Conservation (phyloP, 2,888 invertebrate genomes). For the Slavum lentiscoides region DNA sequence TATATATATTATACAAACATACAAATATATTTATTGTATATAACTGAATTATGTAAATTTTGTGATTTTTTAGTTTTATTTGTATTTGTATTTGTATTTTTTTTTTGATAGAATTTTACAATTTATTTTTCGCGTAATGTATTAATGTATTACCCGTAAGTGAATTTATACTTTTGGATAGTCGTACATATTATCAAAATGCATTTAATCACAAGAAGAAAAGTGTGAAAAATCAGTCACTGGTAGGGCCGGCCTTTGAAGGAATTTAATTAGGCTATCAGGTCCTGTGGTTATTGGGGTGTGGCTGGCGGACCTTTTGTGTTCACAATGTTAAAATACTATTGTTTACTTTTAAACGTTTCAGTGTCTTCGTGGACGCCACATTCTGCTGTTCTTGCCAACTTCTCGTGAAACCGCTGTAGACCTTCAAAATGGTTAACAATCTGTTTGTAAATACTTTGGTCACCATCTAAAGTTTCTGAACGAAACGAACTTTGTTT, state of each 20-base stretch:
- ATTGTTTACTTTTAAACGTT: constrained; percentile 40
- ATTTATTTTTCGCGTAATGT: too few species aligned
- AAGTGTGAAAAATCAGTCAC: constrained; percentile 17
- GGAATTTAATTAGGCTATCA: constrained; percentile 14
- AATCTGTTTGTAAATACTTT: constrained; percentile 29
- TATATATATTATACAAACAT: not conserved
- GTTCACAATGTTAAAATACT: constrained; percentile 39
- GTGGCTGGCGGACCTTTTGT: constrained; percentile 8
- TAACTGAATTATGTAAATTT: too few species aligned
- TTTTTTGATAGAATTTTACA: too few species aligned
- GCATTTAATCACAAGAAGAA: not conserved
- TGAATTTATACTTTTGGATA: not conserved
- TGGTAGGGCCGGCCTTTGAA: not conserved
- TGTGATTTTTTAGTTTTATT: too few species aligned
- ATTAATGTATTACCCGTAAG: too few species aligned
- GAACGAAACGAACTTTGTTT: not conserved
- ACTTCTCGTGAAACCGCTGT: constrained; percentile 1
- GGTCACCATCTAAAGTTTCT: constrained; percentile 27
- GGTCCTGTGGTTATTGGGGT: not conserved
- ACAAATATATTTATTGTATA: not conserved
- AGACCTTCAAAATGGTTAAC: constrained; percentile 28
- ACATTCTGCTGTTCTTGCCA: constrained; percentile 20
- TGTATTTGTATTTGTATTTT: too few species aligned
- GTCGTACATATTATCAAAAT: not conserved
- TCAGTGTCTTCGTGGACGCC: constrained; percentile 8